Conservation (phyloP, 2,888 invertebrate genomes). For the Heliconius hortense region DNA sequence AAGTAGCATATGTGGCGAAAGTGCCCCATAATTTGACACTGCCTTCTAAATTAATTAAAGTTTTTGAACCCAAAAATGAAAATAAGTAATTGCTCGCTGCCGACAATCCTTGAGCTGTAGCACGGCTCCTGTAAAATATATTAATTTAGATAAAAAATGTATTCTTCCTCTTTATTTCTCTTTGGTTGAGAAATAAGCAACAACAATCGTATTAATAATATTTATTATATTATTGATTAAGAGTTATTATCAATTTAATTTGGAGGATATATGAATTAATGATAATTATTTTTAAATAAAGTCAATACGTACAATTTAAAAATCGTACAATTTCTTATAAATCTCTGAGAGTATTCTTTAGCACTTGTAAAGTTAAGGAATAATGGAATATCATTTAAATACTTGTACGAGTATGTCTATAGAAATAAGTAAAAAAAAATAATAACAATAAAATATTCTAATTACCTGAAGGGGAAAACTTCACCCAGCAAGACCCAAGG, state of each 20-base stretch:
- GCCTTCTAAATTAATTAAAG: slow-evolving; percentile 75
- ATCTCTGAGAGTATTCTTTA: not conserved
- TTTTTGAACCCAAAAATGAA: slow-evolving; percentile 78
- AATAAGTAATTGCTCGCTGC: slow-evolving; percentile 80
- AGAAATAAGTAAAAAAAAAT: too few species aligned
- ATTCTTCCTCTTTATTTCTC: too few species aligned
- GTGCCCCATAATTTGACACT: slow-evolving; percentile 72
- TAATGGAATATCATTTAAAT: too few species aligned
- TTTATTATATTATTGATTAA: not conserved
- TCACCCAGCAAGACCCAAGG: slow-evolving; percentile 83
- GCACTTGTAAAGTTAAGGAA: not conserved
- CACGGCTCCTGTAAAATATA: slow-evolving; percentile 69
- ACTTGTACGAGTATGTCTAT: too few species aligned
- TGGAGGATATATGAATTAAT: too few species aligned
- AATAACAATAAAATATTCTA: not conserved
- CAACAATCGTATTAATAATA: not conserved
- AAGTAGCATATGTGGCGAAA: slow-evolving; percentile 73
- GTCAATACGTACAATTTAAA: too few species aligned
- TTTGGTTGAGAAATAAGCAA: not conserved
- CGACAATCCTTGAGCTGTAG: slow-evolving; percentile 76
- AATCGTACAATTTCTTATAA: not conserved
- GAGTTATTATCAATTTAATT: too few species aligned
- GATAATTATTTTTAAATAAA: too few species aligned
- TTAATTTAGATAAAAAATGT: not conserved
- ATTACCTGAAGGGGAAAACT: slow-evolving; percentile 81